phyloP scores from a whole-genome alignment of 2,797 vertebrate genomes.

The Cyprinella venusta region DNA sequence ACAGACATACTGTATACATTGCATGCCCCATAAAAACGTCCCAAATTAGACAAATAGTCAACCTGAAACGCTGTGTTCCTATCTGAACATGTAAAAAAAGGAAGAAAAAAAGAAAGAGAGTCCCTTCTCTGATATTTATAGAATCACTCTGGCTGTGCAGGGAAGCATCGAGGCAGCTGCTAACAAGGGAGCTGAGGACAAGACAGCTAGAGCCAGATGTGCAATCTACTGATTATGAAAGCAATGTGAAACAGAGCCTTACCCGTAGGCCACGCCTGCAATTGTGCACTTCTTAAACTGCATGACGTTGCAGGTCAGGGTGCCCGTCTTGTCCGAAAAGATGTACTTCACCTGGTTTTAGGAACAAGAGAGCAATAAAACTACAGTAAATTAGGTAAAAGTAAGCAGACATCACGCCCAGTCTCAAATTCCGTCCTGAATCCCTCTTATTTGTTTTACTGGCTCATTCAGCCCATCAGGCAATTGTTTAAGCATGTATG shows the following conservation, averaged over 20 bases:
- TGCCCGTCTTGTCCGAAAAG: slow-evolving; percentile 99
- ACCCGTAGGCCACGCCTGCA: slow-evolving; percentile 96
- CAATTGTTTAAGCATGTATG: no score
- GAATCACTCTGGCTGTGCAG: slow-evolving; percentile 62
- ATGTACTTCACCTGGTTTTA: slow-evolving; percentile 93
- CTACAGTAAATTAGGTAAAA: background rate
- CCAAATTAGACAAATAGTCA: slow-evolving; percentile 31
- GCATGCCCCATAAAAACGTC: slow-evolving; percentile 18
- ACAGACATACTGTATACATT: background rate
- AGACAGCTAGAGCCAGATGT: slow-evolving; percentile 69
- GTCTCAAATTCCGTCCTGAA: no score
- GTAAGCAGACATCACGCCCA: background rate
- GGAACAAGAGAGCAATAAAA: background rate
- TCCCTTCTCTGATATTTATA: slow-evolving; percentile 71
- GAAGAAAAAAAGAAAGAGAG: no score
- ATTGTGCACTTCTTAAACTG: slow-evolving; percentile 99
- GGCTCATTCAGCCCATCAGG: no score
- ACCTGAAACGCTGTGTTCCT: background rate
- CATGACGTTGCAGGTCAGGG: slow-evolving; percentile 98
- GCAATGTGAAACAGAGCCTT: slow-evolving; percentile 59
- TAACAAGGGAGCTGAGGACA: slow-evolving; percentile 70
- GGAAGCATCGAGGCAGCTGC: slow-evolving; percentile 70
- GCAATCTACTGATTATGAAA: slow-evolving; percentile 69
- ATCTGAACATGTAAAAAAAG: background rate
- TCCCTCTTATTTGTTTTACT: no score